A percentile compares a stretch with the other conserved stretches of the same genome.
These are phyloP conservation scores for Pardosa pseudoannulata DNA, from an alignment of 2,888 invertebrate species.

Conservation along the genomic window DNA sequence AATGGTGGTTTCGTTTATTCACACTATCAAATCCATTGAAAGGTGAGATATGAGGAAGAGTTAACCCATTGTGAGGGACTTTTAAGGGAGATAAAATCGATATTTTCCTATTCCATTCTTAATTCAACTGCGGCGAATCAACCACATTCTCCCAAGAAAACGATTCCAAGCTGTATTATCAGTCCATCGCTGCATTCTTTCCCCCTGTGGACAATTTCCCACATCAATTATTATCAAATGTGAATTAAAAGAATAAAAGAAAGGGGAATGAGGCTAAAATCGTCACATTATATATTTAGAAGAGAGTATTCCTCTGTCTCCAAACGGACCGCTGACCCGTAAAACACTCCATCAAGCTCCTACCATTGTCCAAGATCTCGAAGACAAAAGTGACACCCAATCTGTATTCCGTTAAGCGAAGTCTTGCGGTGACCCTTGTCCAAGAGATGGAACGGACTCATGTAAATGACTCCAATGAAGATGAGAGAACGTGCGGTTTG, in stretches of 20 bases:
- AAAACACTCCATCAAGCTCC: background rate
- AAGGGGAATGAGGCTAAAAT: background rate
- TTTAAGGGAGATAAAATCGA: no score
- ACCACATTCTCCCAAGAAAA: no score
- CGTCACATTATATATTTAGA: background rate
- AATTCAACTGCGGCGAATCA: no score
- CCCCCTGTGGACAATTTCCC: background rate
- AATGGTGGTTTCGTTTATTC: no score
- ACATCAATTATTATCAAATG: background rate
- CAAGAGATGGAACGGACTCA: background rate
- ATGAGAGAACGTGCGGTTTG: background rate
- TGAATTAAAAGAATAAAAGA: background rate
- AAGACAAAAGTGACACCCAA: background rate
- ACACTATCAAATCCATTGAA: no score
- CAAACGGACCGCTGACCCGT: background rate
- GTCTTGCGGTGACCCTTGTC: background rate
- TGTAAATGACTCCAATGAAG: slow-evolving; percentile 22
- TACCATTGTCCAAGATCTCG: background rate
- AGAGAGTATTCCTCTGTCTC: background rate
- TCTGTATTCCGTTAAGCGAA: slow-evolving; percentile 2
- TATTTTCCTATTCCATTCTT: no score
- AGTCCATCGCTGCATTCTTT: background rate
- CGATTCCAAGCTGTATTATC: background rate
- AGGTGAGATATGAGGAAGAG: no score
- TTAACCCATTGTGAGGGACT: no score